A percentile compares a stretch with the other conserved stretches of the same genome.
These are phyloP conservation scores for Raphicerus campestris DNA, from an alignment of 2,113 vertebrate species.

Conservation along the genomic window DNA sequence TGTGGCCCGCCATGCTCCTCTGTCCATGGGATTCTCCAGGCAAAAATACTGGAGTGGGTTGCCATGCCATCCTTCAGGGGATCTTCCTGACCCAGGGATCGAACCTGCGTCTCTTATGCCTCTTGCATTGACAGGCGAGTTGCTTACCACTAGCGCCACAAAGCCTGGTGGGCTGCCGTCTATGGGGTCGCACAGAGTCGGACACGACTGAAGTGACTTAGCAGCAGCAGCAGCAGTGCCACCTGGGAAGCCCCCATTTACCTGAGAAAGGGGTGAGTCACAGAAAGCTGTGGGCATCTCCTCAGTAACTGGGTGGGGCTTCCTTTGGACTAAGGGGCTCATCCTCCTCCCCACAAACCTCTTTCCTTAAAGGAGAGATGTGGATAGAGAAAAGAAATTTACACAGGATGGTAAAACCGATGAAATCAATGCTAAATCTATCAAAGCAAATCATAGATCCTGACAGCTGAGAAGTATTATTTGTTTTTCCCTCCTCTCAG, in stretches of 20 bases:
- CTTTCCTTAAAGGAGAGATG: background rate
- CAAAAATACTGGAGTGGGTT: background rate
- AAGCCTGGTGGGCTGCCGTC: too few relatives aligned
- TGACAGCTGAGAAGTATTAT: slow-evolving; percentile 53
- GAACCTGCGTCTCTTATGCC: background rate
- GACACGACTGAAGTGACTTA: too few relatives aligned
- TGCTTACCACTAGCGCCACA: background rate
- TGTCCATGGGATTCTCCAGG: background rate
- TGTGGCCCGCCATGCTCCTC: background rate
- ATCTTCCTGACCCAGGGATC: background rate
- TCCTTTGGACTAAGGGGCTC: background rate
- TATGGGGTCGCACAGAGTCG: too few relatives aligned
- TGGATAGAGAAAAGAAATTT: slow-evolving; percentile 37
- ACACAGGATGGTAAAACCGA: slow-evolving; percentile 47
- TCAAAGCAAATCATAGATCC: slow-evolving; percentile 63
- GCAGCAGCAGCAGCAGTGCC: too few relatives aligned
- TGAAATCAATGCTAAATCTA: slow-evolving; percentile 67
- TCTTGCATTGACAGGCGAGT: background rate
- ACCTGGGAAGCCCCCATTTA: background rate
- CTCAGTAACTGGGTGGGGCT: background rate
- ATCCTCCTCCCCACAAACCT: background rate
- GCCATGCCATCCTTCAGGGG: background rate
- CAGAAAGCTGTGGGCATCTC: background rate
- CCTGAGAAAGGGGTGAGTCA: background rate
- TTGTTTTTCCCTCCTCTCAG: slow-evolving; percentile 66